These are phyloP conservation scores for Hypena proboscidalis DNA, from an alignment of 2,888 invertebrate genomes.

Conservation along the genomic window DNA sequence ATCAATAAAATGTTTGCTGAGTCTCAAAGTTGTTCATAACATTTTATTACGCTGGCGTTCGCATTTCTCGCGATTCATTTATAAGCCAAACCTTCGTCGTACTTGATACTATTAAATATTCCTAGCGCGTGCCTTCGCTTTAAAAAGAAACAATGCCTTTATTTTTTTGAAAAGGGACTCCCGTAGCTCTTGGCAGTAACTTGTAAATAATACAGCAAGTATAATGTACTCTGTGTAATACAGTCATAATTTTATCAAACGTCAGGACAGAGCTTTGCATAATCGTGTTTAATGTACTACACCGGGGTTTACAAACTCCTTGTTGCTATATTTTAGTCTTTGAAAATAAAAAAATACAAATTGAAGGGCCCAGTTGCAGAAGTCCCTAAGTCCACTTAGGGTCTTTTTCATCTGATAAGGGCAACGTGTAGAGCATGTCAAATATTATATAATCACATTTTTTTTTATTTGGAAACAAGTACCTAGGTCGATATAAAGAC, in stretches of 20 bases:
- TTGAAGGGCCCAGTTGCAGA: too few relatives aligned
- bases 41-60: slow-evolving; percentile 22
- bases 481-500: too few relatives aligned
- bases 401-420: too few relatives aligned
- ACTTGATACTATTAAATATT: slow-evolving; percentile 31
- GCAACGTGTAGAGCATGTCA: too few relatives aligned
- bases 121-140: slow-evolving; percentile 16
- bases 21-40: slow-evolving; percentile 15
- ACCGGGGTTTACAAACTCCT: neutral
- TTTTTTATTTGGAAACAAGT: too few relatives aligned
- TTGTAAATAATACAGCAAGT: too few relatives aligned
- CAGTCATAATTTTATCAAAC: slow-evolving; percentile 7
- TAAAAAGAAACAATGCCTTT: slow-evolving; percentile 29
- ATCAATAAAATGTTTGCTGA: slow-evolving; percentile 7
- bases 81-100: slow-evolving; percentile 30
- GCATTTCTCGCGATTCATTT: slow-evolving; percentile 18
- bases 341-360: too few relatives aligned
- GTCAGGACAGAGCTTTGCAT: neutral
- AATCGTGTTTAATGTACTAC: neutral
- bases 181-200: slow-evolving; percentile 6
- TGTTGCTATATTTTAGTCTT: neutral
- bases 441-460: too few relatives aligned
- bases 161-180: slow-evolving; percentile 19
- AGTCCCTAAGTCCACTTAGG: too few relatives aligned
- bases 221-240: too few relatives aligned